Percentiles rank a stretch among this genome's conserved stretches.
Evolutionary conservation across 1,140 invertebrate species (phyloP).

Genomic region (Ylistrum balloti): DNA sequence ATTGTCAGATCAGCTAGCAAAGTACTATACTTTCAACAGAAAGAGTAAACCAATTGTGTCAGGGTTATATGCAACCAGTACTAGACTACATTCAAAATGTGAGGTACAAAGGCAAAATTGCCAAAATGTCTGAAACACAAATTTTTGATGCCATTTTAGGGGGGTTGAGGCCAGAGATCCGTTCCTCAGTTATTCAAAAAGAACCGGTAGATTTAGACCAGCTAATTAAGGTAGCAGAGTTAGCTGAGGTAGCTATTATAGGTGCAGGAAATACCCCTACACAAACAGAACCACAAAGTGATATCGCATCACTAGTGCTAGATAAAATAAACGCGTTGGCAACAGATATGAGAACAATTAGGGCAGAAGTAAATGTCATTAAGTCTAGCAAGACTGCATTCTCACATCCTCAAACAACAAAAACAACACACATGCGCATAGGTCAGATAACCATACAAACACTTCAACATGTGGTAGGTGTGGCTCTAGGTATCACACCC

Average conservation of each 20-base stretch:
- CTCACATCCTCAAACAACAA: background rate
- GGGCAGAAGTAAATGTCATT: background rate
- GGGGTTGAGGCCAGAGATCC: conserved; percentile 20
- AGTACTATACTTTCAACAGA: no score
- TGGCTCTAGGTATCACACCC: no score
- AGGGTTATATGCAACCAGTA: background rate
- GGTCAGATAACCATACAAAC: no score
- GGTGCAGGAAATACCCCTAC: background rate
- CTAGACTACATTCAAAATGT: no score
- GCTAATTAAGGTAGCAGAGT: background rate
- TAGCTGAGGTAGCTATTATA: conserved; percentile 12
- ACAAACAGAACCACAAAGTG: background rate
- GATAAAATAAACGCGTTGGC: background rate
- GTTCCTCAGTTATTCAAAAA: background rate
- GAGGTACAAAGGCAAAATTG: background rate
- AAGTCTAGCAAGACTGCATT: background rate
- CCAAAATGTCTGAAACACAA: background rate
- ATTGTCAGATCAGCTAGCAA: no score
- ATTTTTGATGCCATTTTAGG: background rate
- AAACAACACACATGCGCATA: no score
- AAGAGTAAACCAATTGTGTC: background rate
- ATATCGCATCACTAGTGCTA: background rate
- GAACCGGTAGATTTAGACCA: conserved; percentile 40
- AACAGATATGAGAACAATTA: background rate
- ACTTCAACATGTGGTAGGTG: no score